Conservation (phyloP, 2,113 vertebrate genomes). For the Perca schrenkii region DNA sequence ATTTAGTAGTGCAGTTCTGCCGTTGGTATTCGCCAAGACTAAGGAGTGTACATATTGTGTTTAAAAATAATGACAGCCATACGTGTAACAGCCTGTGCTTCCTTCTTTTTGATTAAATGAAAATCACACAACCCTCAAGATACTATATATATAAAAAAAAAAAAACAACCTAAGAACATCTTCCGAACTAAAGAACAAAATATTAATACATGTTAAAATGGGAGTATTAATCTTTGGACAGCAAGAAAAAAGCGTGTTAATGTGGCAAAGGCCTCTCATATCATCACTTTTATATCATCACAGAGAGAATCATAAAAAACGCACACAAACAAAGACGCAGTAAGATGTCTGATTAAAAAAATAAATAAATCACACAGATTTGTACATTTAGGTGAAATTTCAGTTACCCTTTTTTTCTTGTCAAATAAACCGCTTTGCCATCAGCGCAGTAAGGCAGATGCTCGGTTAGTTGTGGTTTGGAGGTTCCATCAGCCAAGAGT, state of each 20-base stretch:
- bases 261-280: constrained; percentile 5
- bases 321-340: constrained; percentile 2
- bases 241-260: neutral
- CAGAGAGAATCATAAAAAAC: constrained; percentile 1
- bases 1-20: constrained; percentile 59
- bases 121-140: constrained; percentile 1
- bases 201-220: neutral
- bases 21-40: neutral
- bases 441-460: constrained; percentile 16
- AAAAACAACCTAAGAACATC: neutral
- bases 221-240: constrained; percentile 1
- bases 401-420: constrained; percentile 23
- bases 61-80: neutral
- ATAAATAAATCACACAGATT: constrained; percentile 47
- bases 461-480: constrained; percentile 7
- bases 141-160: neutral
- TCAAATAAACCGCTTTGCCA: constrained; percentile 13
- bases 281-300: neutral
- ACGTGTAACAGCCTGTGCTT: constrained; percentile 41
- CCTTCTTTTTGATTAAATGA: constrained; percentile 4
- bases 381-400: constrained; percentile 45
- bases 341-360: constrained; percentile 34
- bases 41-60: constrained; percentile 21
- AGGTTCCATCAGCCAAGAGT: constrained; percentile 22
- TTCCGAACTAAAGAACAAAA: neutral